Evolutionary conservation across 2,113 vertebrate species (phyloP), one percentile per base, ranked within the genome.

Genomic region (Lichenostomus cassidix): DNA sequence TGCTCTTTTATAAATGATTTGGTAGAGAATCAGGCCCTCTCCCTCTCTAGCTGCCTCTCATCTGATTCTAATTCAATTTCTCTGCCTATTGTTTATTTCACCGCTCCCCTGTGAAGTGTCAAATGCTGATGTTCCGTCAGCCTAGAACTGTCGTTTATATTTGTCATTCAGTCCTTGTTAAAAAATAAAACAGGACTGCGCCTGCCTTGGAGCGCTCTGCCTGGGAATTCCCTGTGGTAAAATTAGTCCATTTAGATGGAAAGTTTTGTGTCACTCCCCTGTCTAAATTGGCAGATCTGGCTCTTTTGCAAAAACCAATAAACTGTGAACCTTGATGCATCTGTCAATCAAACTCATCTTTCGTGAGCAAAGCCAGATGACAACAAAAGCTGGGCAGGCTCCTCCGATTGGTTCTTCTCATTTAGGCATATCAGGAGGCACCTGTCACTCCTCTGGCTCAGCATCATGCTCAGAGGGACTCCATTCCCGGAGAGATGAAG

Each of bases 201-300:
- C 97, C 98, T 97, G 97, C 98, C 98, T 98, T 96, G 97, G 96
- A 97, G 95, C 88, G 95, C 96, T 98, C 97, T 98, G 98, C 97
- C 97, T 94, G 97, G 98, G 98, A 98, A 99, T 98, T 99, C 98
- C 99, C 98, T 98, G 98, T 98, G 98, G 98, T 98, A 97, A 98
- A 99, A 99, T 99, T 98, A 98, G 98, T 98, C 98, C 98, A 98
- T 99, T 99, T 99, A 98, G 98, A 98, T 98, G 98, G 98, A 98
- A 98, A 99, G 98, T 99, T 99, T 98, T 98, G 98, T 99, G 98
- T 99, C 98, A 98, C 98, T 98, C 98, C 97, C 97, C 98, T 98
- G 98, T 99, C 98, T 98, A 99, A 99, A 99, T 98, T 99, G 98
- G 98, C 98, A 99, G 98, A 98, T 99, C 98, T 98, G 98, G 97